A percentile compares a stretch with the other conserved stretches of the same genome.
Evolutionary conservation across 1,140 invertebrate genomes (phyloP).

Genomic region (Ips typographus): DNA sequence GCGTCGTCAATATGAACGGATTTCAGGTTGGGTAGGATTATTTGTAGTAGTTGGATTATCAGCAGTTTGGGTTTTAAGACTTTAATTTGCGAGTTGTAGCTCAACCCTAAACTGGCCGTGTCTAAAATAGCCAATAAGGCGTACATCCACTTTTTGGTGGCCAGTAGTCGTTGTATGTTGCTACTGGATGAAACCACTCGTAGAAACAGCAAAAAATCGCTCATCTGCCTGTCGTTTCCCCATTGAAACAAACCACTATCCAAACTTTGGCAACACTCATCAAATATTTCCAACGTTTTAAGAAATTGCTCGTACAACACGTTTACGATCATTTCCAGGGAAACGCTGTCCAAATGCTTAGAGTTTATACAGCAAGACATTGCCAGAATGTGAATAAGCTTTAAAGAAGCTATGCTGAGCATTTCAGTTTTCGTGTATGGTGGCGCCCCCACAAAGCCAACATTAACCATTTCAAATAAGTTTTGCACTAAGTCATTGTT

Average conservation of each 20-base stretch:
- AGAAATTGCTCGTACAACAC: constrained; percentile 52
- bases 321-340: constrained; percentile 47
- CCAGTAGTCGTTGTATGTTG: constrained; percentile 53
- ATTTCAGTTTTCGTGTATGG: constrained; percentile 34
- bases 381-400: constrained; percentile 60
- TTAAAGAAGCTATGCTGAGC: constrained; percentile 51
- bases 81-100: constrained; percentile 40
- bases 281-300: constrained; percentile 33
- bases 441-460: not conserved
- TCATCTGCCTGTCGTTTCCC: constrained; percentile 46
- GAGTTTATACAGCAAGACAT: constrained; percentile 57
- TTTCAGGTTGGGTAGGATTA: constrained; percentile 54
- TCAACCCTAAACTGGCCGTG: constrained; percentile 29
- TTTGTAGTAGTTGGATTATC: constrained; percentile 58
- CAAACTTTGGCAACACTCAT: constrained; percentile 32
- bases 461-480: constrained; percentile 54
- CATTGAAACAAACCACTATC: constrained; percentile 2
- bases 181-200: constrained; percentile 55
- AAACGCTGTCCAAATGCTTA: constrained; percentile 53
- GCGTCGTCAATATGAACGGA: constrained; percentile 39
- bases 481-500: constrained; percentile 58
- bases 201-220: constrained; percentile 62
- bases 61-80: constrained; percentile 58
- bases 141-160: constrained; percentile 56
- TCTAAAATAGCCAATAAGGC: constrained; percentile 55